Base-by-base conservation (phyloP, 2,888 invertebrate species). In the Sminthurides aquaticus region DNA sequence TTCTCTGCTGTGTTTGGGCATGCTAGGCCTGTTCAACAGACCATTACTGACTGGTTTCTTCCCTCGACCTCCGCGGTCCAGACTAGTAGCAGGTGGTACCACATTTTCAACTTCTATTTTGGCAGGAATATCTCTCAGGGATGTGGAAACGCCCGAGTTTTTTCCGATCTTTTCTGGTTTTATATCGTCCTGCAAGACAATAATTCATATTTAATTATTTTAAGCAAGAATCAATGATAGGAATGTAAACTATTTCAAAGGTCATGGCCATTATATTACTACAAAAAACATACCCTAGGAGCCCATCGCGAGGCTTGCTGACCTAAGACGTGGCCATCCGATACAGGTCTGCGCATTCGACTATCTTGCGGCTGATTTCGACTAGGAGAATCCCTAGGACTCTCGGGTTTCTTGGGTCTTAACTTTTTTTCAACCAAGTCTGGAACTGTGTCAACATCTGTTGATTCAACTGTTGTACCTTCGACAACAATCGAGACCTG, bases 401-500 rank as follows among this genome's bases (percentile, higher is more conserved):
- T 54, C 27, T 57, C 57, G n/a, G 61, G 52, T 48, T 68, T 69
- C 28, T 67, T 67, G 20, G 66, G 18, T 56, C 58, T 29, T 3
- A 57, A 66, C 15, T 67, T 56, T 0, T 75, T 48, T 43, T 59
- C 76, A 56, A 76, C 76, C 25, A 75, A 69, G 27, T 78, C 78
- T 26, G 76, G 73, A 1, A 78, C 75, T 43, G 78, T 77, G 61
- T 78, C 78, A 3, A 77, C 77, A 71, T 78, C 78, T 3, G 78
- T 77, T 3, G 77, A 71, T 63, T 75, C 77, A 8, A 77, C 74
- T 34, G 78, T 79, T 18, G 80, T 78, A 3, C 81, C 81, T 68
- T 82, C 80, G 49, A 83, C 78, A 54, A 81, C 77, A 71, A 83
- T 80, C 3, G 81, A 79, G 25, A 79, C 80, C 28, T 79, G 79